Evolutionary conservation across 2,797 vertebrate species (phyloP), one percentile per base, ranked within the genome.

Genomic region (Microctenopoma stevenorrisi): DNA sequence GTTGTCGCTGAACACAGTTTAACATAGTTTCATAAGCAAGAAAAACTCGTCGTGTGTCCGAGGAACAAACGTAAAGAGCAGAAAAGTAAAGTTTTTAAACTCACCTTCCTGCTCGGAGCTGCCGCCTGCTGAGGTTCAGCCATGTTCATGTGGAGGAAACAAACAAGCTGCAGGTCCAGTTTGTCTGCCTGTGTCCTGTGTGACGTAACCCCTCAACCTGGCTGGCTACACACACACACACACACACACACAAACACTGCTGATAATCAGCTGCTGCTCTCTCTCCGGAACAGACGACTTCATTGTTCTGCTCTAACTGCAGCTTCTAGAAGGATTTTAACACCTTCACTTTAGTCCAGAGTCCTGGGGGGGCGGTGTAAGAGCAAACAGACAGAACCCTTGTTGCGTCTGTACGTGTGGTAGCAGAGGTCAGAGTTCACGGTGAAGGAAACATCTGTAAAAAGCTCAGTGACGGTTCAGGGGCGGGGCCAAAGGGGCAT

Each of bases 31-130:
- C 0, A 48, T 22, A 78, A 46, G 2, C 42, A 43, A 5, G 4
- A 43, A 15, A 43, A 14, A 1, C 13, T 1, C 5, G 2, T 1
- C 14, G 6, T 14, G 13, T 14, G 2, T 15, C 42, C 13, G 13
- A 4, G 13, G 13, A 43, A 4, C 2, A 4, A 15, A 35, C 4
- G 0, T 22, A 49, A 1, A 13, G 7, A 13, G 10, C 22, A 43
- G 7, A 30, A 30, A 30, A 30, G 28, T 3, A 10, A 40, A 40
- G 38, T 12, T 26, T 30, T 30, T 30, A 0, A n/a, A 92, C 95
- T 96, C 85, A 97, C 96, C 79, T 91, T 87, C 70, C 94, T 92
- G 81, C 94, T 93, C 58, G 88, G 90, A 72, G 92, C 92, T 0
- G 94, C 86, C 81, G 87, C 90, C 49, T 44, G 58, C 3, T 62